Conservation (phyloP, 2,888 invertebrate genomes). For the Sabatieria punctata region DNA sequence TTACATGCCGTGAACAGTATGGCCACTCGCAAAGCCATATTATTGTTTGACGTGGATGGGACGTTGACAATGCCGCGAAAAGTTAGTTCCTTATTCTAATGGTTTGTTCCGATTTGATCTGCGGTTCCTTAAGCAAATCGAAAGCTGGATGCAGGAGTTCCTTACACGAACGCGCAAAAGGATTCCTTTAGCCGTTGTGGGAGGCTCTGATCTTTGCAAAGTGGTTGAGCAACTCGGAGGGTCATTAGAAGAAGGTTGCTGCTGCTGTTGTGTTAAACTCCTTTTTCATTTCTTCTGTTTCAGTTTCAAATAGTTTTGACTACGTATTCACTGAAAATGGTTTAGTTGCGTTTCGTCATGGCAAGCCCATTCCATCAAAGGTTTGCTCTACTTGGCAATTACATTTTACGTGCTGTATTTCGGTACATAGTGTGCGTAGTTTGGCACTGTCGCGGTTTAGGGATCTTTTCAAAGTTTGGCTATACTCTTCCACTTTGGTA, state of each 20-base stretch:
- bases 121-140: conserved; percentile 43
- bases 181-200: conserved; percentile 64
- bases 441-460: too few relatives aligned
- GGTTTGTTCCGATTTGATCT: not conserved
- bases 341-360: conserved; percentile 61
- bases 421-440: too few relatives aligned
- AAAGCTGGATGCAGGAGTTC: conserved; percentile 53
- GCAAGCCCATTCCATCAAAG: conserved; percentile 39
- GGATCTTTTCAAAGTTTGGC: too few relatives aligned
- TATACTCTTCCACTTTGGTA: too few relatives aligned
- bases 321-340: conserved; percentile 96
- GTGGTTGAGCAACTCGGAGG: conserved; percentile 78
- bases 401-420: too few relatives aligned
- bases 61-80: conserved; percentile 73
- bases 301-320: conserved; percentile 44
- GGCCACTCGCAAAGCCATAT: too few relatives aligned
- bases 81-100: conserved; percentile 31
- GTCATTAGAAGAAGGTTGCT: conserved; percentile 15
- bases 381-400: conserved; percentile 10
- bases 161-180: conserved; percentile 39
- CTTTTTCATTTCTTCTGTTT: conserved; percentile 7
- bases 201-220: conserved; percentile 84
- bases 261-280: not conserved
- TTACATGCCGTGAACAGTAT: too few relatives aligned
- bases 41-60: conserved; percentile 88